Evolutionary conservation across 2,797 vertebrate genomes (phyloP), one percentile per base, ranked within the genome.

Genomic region (Onychomys arenicola): DNA sequence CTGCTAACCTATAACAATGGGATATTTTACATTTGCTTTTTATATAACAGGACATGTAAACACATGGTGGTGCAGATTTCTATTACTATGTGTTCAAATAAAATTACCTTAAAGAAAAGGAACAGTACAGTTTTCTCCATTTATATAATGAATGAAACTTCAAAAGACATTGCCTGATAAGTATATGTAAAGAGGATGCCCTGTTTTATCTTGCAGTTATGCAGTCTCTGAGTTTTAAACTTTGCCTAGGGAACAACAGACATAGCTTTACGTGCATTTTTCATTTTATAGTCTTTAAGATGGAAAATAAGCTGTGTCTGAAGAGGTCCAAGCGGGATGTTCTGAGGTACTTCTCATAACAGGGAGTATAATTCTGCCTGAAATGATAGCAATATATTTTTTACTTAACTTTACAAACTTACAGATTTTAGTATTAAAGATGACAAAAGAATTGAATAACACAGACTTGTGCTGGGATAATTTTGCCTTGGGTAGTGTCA

Each of bases 381-480:
- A 95, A 91, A 96, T 69, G 40, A 90, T 81, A 67, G 84, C 89
- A 59, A 95, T 91, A 40, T 76, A 97, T 86, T 85, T 78, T 94
- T 88, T 63, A 84, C 52, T 92, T 94, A 96, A 95, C 81, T 94
- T 95, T 87, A 82, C 9, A 91, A 94, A 93, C 16, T 25, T 40
- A 0, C 19, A 73, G 65, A 16, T 69, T 98, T 97, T 96, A 75
- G 95, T 96, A 95, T 93, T 96, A 94, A 96, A 85, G 75, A 93
- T 61, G 57, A 89, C 3, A 13, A 91, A 95, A 88, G 34, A 95
- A 89, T 59, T 88, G 71, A 96, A 95, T 78, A 75, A 55, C 78
- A 73, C 10, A 89, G 69, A 55, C 88, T 93, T 85, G 16, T 29
- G 29, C 16, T 94, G 55, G 43, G 63, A 90, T 83, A 82, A 94